phyloP scores from a whole-genome alignment of 2,113 vertebrate genomes.

The Arvicanthis niloticus region DNA sequence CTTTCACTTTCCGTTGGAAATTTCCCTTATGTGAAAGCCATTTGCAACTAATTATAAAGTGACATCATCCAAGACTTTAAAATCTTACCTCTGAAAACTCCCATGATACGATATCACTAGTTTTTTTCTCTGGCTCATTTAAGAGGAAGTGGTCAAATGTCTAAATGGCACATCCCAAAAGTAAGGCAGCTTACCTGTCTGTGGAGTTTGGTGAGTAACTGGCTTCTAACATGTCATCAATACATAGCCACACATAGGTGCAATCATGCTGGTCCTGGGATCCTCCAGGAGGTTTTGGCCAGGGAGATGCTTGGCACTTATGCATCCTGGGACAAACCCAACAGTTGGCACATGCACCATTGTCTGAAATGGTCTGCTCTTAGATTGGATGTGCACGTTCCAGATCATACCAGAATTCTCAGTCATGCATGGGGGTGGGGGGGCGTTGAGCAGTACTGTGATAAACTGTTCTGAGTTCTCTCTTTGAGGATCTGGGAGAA shows the following conservation, averaged over 20 bases:
- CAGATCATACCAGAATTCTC: not conserved
- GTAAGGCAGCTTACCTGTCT: not conserved
- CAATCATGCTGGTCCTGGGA: not conserved
- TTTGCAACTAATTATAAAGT: slow-evolving; percentile 33
- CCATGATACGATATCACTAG: not conserved
- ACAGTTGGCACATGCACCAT: not conserved
- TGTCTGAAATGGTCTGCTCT: not conserved
- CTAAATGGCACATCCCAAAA: rapidly evolving
- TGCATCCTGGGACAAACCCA: not conserved
- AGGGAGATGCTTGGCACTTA: not conserved
- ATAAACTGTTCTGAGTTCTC: not conserved
- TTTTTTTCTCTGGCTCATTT: not conserved
- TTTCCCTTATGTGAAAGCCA: slow-evolving; percentile 30
- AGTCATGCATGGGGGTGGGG: not conserved
- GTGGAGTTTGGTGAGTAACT: not conserved
- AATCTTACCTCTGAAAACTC: not conserved
- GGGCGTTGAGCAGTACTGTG: not conserved
- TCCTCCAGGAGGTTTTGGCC: not conserved
- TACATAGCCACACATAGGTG: no score
- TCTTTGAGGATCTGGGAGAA: not conserved
- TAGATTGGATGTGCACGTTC: not conserved
- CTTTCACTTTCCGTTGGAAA: slow-evolving; percentile 39
- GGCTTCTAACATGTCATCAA: not conserved
- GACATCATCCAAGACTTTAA: not conserved
- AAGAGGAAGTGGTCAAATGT: not conserved